Conservation (phyloP, 2,888 invertebrate genomes). For the Mythimna lalbum region DNA sequence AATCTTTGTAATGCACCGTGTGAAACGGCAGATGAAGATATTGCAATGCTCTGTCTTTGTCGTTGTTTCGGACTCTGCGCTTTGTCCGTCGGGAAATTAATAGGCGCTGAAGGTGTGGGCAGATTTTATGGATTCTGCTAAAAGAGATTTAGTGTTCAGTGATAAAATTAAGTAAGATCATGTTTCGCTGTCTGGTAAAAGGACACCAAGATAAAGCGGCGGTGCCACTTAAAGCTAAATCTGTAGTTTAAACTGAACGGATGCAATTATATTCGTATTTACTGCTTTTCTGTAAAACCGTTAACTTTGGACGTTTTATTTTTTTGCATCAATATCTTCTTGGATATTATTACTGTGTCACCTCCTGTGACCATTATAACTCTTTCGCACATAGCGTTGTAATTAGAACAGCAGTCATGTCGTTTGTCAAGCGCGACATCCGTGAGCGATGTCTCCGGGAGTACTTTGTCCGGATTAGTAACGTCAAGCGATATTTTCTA, state of each 20-base stretch:
- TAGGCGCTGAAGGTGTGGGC: conserved; percentile 67
- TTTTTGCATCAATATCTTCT: conserved; percentile 12
- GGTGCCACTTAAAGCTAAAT: conserved; percentile 46
- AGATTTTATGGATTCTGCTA: conserved; percentile 68
- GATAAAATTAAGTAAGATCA: conserved; percentile 68
- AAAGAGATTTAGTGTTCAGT: conserved; percentile 66
- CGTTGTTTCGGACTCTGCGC: conserved; percentile 67
- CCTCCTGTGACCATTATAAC: not conserved
- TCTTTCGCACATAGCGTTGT: conserved; percentile 24
- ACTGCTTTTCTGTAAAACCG: conserved; percentile 28
- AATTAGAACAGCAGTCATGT: conserved; percentile 49
- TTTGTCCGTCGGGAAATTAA: conserved; percentile 67
- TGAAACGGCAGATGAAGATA: conserved; percentile 85
- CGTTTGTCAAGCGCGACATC: conserved; percentile 49
- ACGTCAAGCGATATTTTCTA: conserved; percentile 51
- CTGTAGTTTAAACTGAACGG: conserved; percentile 29
- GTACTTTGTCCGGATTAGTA: conserved; percentile 65
- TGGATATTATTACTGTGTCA: not conserved
- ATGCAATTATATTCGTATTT: conserved; percentile 45
- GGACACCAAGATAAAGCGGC: conserved; percentile 41
- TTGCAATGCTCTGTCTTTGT: conserved; percentile 76
- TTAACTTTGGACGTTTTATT: conserved; percentile 3
- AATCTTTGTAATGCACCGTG: conserved; percentile 86
- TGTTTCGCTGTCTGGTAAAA: conserved; percentile 62
- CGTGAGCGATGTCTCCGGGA: conserved; percentile 52